Base-by-base conservation (phyloP, 2,888 invertebrate genomes). In the Rhopalosiphum nymphaeae region DNA sequence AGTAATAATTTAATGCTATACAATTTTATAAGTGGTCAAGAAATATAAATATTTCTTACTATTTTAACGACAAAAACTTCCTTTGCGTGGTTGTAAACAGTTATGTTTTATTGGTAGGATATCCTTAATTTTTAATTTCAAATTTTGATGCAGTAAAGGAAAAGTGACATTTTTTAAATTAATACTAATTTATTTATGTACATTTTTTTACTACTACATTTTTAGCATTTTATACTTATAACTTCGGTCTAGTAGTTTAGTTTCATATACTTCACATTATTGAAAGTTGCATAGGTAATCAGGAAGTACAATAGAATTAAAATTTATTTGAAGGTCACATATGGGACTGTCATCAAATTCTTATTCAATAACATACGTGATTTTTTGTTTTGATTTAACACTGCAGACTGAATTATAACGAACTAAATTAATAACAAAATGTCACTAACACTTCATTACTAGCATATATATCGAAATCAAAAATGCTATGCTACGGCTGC, bases 321-420 rank as follows among this genome's bases (percentile, higher is more conserved):
- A 78, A 36, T 78, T 78, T 36, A 36, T 67, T n/a, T 67, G n/a
- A 16, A 67, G n/a, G 67, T 16, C n/a, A 1, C 5, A 67, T n/a
- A 67, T 67, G 16, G 9, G 67, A 5, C 16, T 16, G n/a, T n/a
- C 7, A 7, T 16, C 1, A 16, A 16, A 67, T 67, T 67, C 5
- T 1, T 13, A 61, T 57, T 57, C 0, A 57, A 57, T 0, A 29
- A 57, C 57, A 26, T 78, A 21, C 21, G 78, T 1, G 36, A 21
- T 78, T 78, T 67, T 57, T 78, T 78, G 78, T 78, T 78, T 78
- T 78, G 78, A 78, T 78, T 78, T 21, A 78, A 78, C 78, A 78
- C 78, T 78, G 2, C 78, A 36, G 7, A 78, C 36, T 36, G 7
- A 21, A 36, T n/a, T 21, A 21, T 3, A 36, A 21, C 78, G 36